A percentile compares a stretch with the other conserved stretches of the same genome.
Conservation (phyloP, 2,797 vertebrate genomes). For the Australoheros facetus region DNA sequence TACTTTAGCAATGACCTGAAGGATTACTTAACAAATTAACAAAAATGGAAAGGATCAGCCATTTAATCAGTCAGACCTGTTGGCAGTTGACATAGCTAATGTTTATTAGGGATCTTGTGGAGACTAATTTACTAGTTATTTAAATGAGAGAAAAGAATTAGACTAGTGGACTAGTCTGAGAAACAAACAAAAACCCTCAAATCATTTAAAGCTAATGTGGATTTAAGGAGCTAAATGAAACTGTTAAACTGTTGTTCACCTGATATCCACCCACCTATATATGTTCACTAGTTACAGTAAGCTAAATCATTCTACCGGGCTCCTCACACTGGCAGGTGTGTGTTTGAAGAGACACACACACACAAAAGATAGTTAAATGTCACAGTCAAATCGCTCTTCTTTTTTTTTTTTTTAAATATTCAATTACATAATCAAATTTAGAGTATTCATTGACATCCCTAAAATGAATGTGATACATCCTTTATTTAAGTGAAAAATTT, state of each 20-base stretch:
- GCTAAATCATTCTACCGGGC: no score
- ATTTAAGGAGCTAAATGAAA: neutral
- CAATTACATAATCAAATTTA: neutral
- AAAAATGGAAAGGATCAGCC: neutral
- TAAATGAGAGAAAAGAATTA: no score
- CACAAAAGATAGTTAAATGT: neutral
- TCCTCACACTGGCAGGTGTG: neutral
- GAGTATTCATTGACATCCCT: neutral
- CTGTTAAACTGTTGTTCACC: neutral
- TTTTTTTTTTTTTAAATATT: neutral
- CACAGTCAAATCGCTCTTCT: neutral
- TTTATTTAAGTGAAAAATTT: neutral
- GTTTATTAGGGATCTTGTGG: no score
- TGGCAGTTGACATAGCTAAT: neutral
- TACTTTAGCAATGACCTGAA: neutral
- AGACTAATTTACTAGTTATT: no score
- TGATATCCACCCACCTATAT: neutral
- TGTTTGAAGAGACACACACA: neutral
- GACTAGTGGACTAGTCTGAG: no score
- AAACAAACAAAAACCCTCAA: neutral
- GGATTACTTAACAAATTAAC: neutral
- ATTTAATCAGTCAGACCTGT: neutral
- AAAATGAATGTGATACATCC: neutral
- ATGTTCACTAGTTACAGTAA: neutral
- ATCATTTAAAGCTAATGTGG: accelerated